Conservation (phyloP, 2,888 invertebrate species). For the Dexiosoma caninum region DNA sequence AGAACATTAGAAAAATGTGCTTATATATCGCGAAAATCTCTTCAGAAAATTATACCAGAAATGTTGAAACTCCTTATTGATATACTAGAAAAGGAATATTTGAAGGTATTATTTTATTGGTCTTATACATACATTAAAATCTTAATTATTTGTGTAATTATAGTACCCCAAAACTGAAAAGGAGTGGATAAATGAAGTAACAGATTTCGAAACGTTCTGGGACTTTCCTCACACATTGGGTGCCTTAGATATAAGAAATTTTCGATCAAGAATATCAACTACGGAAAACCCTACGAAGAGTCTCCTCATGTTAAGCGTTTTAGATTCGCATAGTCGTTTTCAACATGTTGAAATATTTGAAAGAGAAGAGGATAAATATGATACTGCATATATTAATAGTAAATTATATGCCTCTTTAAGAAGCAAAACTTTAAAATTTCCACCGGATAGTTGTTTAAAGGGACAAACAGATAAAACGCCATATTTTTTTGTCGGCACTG, state of each 20-base stretch:
- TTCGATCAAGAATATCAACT: background rate
- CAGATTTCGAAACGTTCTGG: slow-evolving; percentile 39
- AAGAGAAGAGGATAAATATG: background rate
- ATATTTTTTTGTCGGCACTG: slow-evolving; percentile 22
- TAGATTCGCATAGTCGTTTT: slow-evolving; percentile 41
- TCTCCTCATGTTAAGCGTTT: slow-evolving; percentile 15
- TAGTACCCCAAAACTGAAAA: background rate
- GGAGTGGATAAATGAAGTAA: slow-evolving; percentile 3
- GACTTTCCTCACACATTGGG: slow-evolving; percentile 35
- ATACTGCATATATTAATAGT: slow-evolving; percentile 1
- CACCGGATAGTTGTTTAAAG: background rate
- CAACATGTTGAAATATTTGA: slow-evolving; percentile 16
- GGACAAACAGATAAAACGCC: slow-evolving; percentile 20
- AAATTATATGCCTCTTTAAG: slow-evolving; percentile 6
- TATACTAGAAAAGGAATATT: slow-evolving; percentile 1
- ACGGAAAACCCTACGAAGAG: background rate
- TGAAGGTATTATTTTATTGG: background rate
- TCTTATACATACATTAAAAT: background rate
- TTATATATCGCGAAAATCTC: slow-evolving; percentile 11
- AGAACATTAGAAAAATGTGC: background rate
- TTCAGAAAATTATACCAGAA: slow-evolving; percentile 5
- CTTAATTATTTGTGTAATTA: background rate
- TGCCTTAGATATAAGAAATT: slow-evolving; percentile 17
- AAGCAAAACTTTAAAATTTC: background rate
- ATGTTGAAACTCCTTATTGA: background rate